Evolutionary conservation across 2,113 vertebrate species (phyloP).

Genomic region (Atractosteus spatula): DNA sequence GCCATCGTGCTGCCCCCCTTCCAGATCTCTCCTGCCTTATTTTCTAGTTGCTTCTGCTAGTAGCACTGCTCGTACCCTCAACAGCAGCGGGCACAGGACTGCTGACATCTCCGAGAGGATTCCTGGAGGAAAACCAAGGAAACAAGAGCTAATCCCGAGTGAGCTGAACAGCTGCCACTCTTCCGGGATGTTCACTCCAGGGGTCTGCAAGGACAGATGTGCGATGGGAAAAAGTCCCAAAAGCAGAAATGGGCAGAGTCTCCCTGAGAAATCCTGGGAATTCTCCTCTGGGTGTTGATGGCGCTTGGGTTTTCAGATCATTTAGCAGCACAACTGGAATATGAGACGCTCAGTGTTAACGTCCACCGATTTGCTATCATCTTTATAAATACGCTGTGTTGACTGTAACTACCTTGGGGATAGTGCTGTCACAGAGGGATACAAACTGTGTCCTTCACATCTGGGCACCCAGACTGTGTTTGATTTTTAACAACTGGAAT

Average conservation of each 20-base stretch:
- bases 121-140: too few relatives aligned
- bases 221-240: not conserved
- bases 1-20: too few relatives aligned
- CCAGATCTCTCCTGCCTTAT: too few relatives aligned
- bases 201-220: too few relatives aligned
- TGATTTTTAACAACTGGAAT: conserved; percentile 66
- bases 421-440: conserved; percentile 17
- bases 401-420: conserved; percentile 20
- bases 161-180: too few relatives aligned
- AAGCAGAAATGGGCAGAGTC: conserved; percentile 9
- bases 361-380: not conserved
- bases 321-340: conserved; percentile 20
- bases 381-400: conserved; percentile 16
- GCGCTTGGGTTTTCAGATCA: not conserved
- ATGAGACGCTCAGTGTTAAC: not conserved
- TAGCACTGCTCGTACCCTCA: too few relatives aligned
- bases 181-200: too few relatives aligned
- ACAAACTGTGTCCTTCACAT: conserved; percentile 45
- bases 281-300: not conserved
- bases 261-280: not conserved
- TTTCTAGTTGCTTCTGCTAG: too few relatives aligned
- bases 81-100: too few relatives aligned
- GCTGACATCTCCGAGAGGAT: too few relatives aligned
- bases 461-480: conserved; percentile 70
- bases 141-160: too few relatives aligned